Evolutionary conservation across 2,888 invertebrate species (phyloP), one percentile per base, ranked within the genome.

Genomic region (Steinernema scapterisci): DNA sequence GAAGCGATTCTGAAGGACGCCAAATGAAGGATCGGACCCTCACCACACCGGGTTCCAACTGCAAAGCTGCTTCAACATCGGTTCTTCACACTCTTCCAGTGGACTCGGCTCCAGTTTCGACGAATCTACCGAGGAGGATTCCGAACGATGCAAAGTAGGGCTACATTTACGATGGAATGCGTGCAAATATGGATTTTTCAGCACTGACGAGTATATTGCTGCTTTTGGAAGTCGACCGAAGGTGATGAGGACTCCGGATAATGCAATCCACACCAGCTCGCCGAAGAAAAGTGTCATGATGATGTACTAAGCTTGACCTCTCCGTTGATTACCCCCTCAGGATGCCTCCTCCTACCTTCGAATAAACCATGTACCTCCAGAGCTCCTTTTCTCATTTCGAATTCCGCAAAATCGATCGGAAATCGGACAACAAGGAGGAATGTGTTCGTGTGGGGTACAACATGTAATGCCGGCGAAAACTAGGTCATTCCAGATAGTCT

Each of bases 151-250:
- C 76, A n/a, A 79, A 78, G 80, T 80, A 71, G 45, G 80, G 45
- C n/a, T n/a, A n/a, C 19, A 31, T 73, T 44, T 16, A n/a, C n/a
- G n/a, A n/a, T n/a, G n/a, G n/a, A n/a, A n/a, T n/a, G n/a, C n/a
- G n/a, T n/a, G n/a, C n/a, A n/a, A n/a, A n/a, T n/a, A n/a, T 31
- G n/a, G 13, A 3, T 38, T 38, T 81, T 80, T 71, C 72, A 84
- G 82, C 45, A 75, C 78, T 11, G 77, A 83, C 71, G 86, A 86
- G 56, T 86, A 86, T 76, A 75, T 79, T 0, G 75, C 81, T n/a
- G 83, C 81, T 9, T 86, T 86, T 74, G 86, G 83, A 11, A 78
- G 84, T 38, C 81, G 86, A 19, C 86, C 86, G n/a, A 86, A 86
- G 79, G 82, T 86, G 9, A 80, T 82, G 11, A 77, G 86, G 71